Conservation (phyloP, 2,113 vertebrate genomes). For the Coryphaenoides rupestris region DNA sequence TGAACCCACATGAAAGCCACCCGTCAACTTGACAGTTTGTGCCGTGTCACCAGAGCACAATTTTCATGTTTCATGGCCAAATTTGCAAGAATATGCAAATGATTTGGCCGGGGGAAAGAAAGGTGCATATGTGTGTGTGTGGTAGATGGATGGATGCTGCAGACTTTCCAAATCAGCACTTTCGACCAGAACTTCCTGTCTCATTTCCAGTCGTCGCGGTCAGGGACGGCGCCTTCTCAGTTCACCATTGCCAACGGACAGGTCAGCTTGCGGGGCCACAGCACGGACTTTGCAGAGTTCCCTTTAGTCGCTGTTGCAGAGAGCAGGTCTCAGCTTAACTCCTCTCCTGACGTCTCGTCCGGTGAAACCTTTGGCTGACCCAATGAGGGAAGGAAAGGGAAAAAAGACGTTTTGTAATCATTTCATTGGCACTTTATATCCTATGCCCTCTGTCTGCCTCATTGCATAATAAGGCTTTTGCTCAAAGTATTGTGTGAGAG, state of each 20-base stretch:
- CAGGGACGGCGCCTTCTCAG: slow-evolving; percentile 87
- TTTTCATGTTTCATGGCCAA: too few species aligned
- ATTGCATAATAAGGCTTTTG: slow-evolving; percentile 64
- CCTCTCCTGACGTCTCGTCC: slow-evolving; percentile 91
- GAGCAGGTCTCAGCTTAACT: slow-evolving; percentile 91
- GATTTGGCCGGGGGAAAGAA: slow-evolving; percentile 9
- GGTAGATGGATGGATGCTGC: slow-evolving; percentile 68
- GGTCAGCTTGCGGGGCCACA: slow-evolving; percentile 88
- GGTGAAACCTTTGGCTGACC: slow-evolving; percentile 94
- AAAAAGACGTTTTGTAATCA: slow-evolving; percentile 27
- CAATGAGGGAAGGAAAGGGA: slow-evolving; percentile 20
- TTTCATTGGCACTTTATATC: slow-evolving; percentile 92
- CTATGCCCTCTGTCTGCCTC: slow-evolving; percentile 76
- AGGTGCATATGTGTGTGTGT: slow-evolving; percentile 39
- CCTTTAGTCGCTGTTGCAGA: slow-evolving; percentile 93
- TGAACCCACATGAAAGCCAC: too few species aligned
- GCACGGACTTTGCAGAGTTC: slow-evolving; percentile 95
- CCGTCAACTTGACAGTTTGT: too few species aligned
- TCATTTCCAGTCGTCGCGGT: slow-evolving; percentile 87
- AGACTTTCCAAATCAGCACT: slow-evolving; percentile 92
- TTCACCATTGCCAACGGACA: slow-evolving; percentile 96
- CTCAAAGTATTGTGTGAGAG: slow-evolving; percentile 20
- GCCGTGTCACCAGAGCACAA: too few species aligned
- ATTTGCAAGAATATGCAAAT: too few species aligned
- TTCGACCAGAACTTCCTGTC: slow-evolving; percentile 96